These are phyloP conservation scores for Neuroterus valhalla DNA, from an alignment of 1,140 invertebrate genomes.

Conservation along the genomic window DNA sequence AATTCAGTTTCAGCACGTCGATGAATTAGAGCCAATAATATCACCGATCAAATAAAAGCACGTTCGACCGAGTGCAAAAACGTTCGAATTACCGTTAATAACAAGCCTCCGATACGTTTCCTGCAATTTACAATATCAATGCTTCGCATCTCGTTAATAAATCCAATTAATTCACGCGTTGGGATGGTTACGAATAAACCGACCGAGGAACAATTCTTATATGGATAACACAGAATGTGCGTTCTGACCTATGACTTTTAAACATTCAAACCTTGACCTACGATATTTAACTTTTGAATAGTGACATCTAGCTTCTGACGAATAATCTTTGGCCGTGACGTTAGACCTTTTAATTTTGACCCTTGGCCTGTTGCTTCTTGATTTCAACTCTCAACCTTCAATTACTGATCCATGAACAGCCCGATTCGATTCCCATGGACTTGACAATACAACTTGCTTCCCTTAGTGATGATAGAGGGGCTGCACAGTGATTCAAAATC, in stretches of 20 bases:
- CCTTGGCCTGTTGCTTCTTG: too few species aligned
- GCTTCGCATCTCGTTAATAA: not conserved
- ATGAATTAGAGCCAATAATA: conserved; percentile 16
- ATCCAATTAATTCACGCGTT: not conserved
- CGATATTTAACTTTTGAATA: too few species aligned
- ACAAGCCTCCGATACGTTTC: not conserved
- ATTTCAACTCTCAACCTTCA: too few species aligned
- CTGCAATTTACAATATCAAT: conserved; percentile 1
- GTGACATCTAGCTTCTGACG: too few species aligned
- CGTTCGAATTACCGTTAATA: conserved; percentile 1
- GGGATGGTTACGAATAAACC: not conserved
- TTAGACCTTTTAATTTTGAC: too few species aligned
- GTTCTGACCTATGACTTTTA: not conserved
- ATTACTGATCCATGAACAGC: too few species aligned
- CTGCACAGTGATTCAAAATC: too few species aligned
- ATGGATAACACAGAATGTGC: not conserved
- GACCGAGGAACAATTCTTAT: not conserved
- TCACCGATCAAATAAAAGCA: conserved; percentile 1
- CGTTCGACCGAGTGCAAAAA: conserved; percentile 7
- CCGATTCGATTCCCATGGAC: too few species aligned
- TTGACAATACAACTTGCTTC: too few species aligned
- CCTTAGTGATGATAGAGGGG: too few species aligned
- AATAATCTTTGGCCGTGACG: too few species aligned
- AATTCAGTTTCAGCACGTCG: not conserved
- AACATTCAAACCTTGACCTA: too few species aligned